Base-by-base conservation (phyloP, 2,113 vertebrate genomes). In the Irena cyanogastra region DNA sequence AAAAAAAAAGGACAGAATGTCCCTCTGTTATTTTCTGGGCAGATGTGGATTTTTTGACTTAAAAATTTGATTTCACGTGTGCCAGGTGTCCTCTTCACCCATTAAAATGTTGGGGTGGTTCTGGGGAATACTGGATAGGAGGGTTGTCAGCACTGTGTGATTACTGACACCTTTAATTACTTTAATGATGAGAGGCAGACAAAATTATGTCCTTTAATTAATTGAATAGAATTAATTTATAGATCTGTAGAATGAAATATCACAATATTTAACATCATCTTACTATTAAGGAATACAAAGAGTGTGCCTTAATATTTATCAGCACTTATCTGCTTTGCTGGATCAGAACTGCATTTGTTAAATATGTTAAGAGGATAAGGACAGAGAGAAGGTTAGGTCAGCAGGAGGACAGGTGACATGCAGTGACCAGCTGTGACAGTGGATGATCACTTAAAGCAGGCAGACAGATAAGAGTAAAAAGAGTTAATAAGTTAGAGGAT, bases 81-180 rank as follows among this genome's bases (percentile, higher is more conserved):
- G 3, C 4, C 27, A 37, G 7, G 6, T 39, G 13, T 53, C 13
- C 6, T 66, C 18, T 47, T 76, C 10, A 23, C 6, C 6, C 23
- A 1, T 4, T 23, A 2, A 66, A 42, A 0, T 16, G 10, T 3
- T 10, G 9, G 14, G 8, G 6, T 17, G 12, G 4, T 71, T 1
- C 18, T 60, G 18, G 6, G 17, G 7, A 70, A n/a, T 33, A 14
- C 4, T 41, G 24, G 7, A 30, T 33, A 5, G 4, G 17, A 41
- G 0, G 3, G 1, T 7, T 19, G 2, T 16, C 42, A 54, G 6
- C 5, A 11, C 10, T 68, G 4, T 42, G 5, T 49, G 16, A 9
- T 65, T 71, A 17, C 8, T 52, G 23, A 50, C 30, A 20, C 6
- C 27, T 26, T 63, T 75, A 59, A 26, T 6, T 8, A 16, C 3